Base-by-base conservation (phyloP, 2,113 vertebrate genomes). In the Desmodus rotundus region DNA sequence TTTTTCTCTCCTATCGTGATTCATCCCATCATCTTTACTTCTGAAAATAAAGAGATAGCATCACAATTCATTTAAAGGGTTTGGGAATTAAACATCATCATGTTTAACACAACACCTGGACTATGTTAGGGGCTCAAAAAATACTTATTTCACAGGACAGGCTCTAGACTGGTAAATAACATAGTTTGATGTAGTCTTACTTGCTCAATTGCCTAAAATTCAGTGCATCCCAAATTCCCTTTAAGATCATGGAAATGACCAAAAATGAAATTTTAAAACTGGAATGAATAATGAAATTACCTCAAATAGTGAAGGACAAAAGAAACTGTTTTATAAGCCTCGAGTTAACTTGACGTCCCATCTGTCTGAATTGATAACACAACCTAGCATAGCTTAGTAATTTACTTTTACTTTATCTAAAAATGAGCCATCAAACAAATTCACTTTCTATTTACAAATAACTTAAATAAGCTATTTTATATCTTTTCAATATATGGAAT, bases 381-480 rank as follows among this genome's bases (percentile, higher is more conserved):
- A 41, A 84, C 5, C 36, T 61, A 95, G 83, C 4, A 17, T 7
- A 95, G 36, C 15, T 89, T 52, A 83, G 43, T 54, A 76, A 81
- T 63, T 94, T 94, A 56, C 7, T 91, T 84, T 96, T 68, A 38
- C 43, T 94, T 94, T 38, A 87, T 61, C 26, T 73, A 94, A 93
- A 96, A 87, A 63, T 68, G 9, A 95, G 31, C 33, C 28, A 95
- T 82, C 47, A 90, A 95, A 47, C n/a, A 96, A 87, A 95, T 67
- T 77, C 14, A 93, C 12, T 81, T 92, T 92, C 28, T 87, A 87
- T 92, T 92, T 95, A 85, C 33, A 97, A 93, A 89, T 87, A 13
- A 91, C 26, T 93, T 92, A 93, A 92, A 90, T 24, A 96, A 86
- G 88, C 91, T 93, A 89, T 86, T 93, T 63, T 80, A 41, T 43